Evolutionary conservation across 1,140 invertebrate species (phyloP).

Genomic region (Atta colombica): DNA sequence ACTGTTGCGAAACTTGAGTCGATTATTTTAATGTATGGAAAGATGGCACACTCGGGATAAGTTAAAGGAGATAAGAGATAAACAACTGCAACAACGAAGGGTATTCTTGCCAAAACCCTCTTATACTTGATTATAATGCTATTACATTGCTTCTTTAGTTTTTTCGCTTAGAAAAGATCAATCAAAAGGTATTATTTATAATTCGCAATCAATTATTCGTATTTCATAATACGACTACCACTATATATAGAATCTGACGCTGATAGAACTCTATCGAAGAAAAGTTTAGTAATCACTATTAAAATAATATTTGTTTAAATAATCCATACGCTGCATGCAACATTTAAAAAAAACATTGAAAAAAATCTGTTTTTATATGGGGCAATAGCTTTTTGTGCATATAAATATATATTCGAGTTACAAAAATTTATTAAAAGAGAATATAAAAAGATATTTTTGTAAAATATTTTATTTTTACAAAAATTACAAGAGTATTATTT

Average conservation of each 20-base stretch:
- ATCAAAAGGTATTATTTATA: constrained; percentile 1
- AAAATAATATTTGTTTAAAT: neutral
- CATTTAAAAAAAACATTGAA: neutral
- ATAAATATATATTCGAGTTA: neutral
- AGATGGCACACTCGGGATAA: constrained; percentile 25
- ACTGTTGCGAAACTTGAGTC: constrained; percentile 62
- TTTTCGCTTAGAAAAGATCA: neutral
- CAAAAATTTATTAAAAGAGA: constrained; percentile 7
- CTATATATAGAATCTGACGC: neutral
- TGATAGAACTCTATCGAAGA: neutral
- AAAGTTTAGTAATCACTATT: neutral
- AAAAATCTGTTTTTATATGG: neutral
- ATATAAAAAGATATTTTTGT: constrained; percentile 2
- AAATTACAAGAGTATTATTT: constrained; percentile 9
- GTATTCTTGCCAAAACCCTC: neutral
- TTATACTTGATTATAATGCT: constrained; percentile 43
- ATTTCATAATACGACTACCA: constrained; percentile 6
- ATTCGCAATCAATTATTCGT: neutral
- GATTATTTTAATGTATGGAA: constrained; percentile 74
- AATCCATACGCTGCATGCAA: neutral
- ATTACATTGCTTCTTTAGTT: constrained; percentile 12
- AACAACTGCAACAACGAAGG: constrained; percentile 44
- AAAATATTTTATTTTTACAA: neutral
- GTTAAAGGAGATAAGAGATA: constrained; percentile 34
- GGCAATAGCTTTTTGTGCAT: neutral